Percentiles rank a stretch among this genome's conserved stretches.
Evolutionary conservation across 2,797 vertebrate species (phyloP).

Genomic region (Aythya fuligula): DNA sequence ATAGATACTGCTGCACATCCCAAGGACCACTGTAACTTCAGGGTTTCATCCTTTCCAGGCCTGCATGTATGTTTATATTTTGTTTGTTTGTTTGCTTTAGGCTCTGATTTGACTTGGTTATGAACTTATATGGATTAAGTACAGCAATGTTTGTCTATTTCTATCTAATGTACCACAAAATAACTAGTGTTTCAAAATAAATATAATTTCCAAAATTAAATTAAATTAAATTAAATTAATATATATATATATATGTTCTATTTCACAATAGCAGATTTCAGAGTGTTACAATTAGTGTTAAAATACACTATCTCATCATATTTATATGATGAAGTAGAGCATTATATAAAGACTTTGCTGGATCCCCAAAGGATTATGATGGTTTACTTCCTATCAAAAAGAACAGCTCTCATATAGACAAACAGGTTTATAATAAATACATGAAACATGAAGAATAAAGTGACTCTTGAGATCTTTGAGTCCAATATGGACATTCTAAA

Average conservation of each 20-base stretch:
- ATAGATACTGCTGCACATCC: background rate
- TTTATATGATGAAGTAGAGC: background rate
- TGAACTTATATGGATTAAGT: background rate
- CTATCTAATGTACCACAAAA: background rate
- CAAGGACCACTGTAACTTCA: background rate
- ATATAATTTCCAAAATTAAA: background rate
- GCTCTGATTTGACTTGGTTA: background rate
- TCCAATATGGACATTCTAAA: background rate
- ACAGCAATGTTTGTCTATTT: background rate
- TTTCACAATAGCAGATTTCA: background rate
- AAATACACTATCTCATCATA: background rate
- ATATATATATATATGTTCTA: background rate
- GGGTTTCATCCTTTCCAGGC: background rate
- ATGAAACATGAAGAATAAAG: background rate
- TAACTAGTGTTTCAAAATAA: background rate
- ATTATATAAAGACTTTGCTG: background rate
- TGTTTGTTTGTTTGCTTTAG: no score
- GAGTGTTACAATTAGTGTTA: background rate
- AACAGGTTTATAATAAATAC: background rate
- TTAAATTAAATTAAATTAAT: background rate
- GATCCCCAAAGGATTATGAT: background rate
- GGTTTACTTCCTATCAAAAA: background rate
- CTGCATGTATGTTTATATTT: background rate
- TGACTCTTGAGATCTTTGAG: background rate
- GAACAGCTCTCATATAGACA: background rate